Evolutionary conservation across 2,113 vertebrate species (phyloP), one percentile per base, ranked within the genome.

Genomic region (Callopanchax toddi): DNA sequence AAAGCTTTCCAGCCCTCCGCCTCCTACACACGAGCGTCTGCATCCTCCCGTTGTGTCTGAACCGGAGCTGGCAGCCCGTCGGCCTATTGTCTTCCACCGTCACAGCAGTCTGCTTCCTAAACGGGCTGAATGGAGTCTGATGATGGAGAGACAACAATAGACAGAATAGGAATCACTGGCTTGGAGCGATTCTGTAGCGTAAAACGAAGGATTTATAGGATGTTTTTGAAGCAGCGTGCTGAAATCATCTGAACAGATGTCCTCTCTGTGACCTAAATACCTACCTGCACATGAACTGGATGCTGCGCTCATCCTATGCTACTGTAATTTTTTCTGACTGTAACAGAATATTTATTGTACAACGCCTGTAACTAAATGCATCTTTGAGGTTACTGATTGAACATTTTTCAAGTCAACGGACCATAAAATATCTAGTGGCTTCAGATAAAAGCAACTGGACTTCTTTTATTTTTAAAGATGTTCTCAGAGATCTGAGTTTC

Each of bases 1-100:
- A 2, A 9, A 5, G 53, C 3, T 21, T 17, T 7, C 4, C 54
- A 37, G 23, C 64, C 54, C 51, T 26, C 51, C 49, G 0, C 23
- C 1, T 22, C 26, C 1, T 20, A 37, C 42, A 12, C 51, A 29
- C 44, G 8, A 60, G 58, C 5, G 16, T 13, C 22, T n/a, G 10
- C 62, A 44, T 62, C 54, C 67, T 72, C 58, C 67, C 56, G 72
- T 67, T 75, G 63, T 67, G 62, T 60, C 67, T 75, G 40, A 36
- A 34, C 44, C 78, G 57, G 36, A 59, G 66, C 67, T 62, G 63
- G 57, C 75, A 63, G 67, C 75, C 58, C 51, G 55, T 81, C 79
- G 72, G 53, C 55, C 60, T 50, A 25, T 75, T 77, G 60, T 51
- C 17, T 4, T 26, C 58, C 29, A 16, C 67, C 65, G 75, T 72